Percentiles rank a stretch among this genome's conserved stretches.
Conservation (phyloP, 1,140 invertebrate species). For the Triops cancriformis region DNA sequence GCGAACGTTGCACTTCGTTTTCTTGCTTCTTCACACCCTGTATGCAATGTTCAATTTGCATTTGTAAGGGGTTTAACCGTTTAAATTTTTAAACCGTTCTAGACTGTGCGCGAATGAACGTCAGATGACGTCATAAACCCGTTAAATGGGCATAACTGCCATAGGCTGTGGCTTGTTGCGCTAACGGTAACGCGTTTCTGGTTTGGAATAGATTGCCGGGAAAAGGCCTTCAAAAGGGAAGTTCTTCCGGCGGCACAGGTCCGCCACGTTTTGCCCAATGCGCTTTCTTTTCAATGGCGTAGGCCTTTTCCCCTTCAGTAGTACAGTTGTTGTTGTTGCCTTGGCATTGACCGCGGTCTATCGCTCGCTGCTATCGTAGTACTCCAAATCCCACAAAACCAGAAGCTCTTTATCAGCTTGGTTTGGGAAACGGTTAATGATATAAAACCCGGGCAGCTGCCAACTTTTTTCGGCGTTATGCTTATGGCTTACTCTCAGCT, state of each 20-base stretch:
- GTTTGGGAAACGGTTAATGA: neutral
- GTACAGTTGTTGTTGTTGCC: neutral
- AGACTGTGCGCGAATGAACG: too few relatives aligned
- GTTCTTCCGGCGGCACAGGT: neutral
- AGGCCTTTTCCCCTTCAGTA: neutral
- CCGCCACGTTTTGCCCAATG: neutral
- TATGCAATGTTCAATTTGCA: too few relatives aligned
- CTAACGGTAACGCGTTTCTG: too few relatives aligned
- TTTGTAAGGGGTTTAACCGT: too few relatives aligned
- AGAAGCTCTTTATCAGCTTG: neutral
- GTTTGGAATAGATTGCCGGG: neutral
- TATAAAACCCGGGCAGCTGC: neutral
- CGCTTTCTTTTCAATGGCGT: neutral
- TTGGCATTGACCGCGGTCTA: constrained; percentile 12
- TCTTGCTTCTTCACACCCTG: too few relatives aligned
- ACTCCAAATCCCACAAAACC: neutral
- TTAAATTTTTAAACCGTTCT: too few relatives aligned
- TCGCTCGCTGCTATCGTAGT: constrained; percentile 3
- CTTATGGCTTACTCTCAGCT: neutral
- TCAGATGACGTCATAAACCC: too few relatives aligned
- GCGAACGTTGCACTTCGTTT: too few relatives aligned
- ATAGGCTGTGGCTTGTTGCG: too few relatives aligned
- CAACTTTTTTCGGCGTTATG: neutral
- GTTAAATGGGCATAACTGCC: too few relatives aligned
- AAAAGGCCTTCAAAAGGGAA: neutral